Evolutionary conservation across 1,140 invertebrate genomes (phyloP), one percentile per base, ranked within the genome.

Genomic region (Goniozus legneri): DNA sequence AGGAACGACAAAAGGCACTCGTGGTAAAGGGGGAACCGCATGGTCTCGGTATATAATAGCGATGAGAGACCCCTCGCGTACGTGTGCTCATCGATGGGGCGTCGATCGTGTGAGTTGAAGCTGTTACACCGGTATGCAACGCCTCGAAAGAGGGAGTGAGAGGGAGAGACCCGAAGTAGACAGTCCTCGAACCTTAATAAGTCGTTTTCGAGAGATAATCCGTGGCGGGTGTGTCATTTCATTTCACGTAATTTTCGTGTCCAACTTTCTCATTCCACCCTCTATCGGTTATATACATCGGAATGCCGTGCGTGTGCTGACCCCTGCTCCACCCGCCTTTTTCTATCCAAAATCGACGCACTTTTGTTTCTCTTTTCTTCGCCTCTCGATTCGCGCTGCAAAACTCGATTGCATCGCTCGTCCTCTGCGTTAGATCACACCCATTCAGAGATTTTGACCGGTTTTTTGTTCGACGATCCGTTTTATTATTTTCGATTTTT

Each of bases 131-230:
- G n/a, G n/a, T n/a, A n/a, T n/a, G n/a, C n/a, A n/a, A n/a, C n/a
- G n/a, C n/a, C n/a, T n/a, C 24, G 10, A 27, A 27, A 4, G 4
- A 10, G 24, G 4, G 24, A 27, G 4, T 27, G 24, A 4, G 4
- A 27, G 24, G 4, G 4, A 27, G 4, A 27, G 4, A 27, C 24
- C 10, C 24, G 10, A 6, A 27, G 30, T 44, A 39, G 51, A 45
- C 13, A 14, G 30, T n/a, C 15, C 22, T 18, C 36, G 31, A 43
- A 45, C 57, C 64, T 65, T 72, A 75, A 75, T 75, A 73, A 71
- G 66, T 71, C 62, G 62, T 71, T 72, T 69, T 70, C 62, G 56
- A 70, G 63, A 70, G 65, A 71, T 75, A 70, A 75, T 72, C 64
- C 56, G 53, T 21, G 30, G 52, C 60, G 62, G 57, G 60, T 72